A percentile compares a stretch with the other conserved stretches of the same genome.
Conservation (phyloP, 2,113 vertebrate species). For the Zosterops hypoxanthus region DNA sequence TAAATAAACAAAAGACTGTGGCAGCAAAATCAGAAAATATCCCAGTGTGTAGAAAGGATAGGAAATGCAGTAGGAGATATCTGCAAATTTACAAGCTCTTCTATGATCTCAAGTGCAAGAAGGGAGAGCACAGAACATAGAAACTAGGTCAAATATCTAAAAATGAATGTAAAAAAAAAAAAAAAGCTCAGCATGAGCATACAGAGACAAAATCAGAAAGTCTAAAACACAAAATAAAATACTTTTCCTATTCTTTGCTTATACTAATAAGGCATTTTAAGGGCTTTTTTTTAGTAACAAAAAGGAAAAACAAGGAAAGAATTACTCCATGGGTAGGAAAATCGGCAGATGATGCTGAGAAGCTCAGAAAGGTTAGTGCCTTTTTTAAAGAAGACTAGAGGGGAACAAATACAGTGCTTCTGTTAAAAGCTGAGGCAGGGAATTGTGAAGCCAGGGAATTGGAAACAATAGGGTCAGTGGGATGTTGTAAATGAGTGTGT, state of each 20-base stretch:
- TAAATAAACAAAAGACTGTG: not conserved
- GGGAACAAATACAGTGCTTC: not conserved
- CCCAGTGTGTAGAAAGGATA: not conserved
- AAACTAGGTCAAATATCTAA: conserved; percentile 66
- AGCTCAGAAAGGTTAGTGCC: not conserved
- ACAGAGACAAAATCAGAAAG: not conserved
- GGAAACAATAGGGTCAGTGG: not conserved
- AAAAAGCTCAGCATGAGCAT: not conserved
- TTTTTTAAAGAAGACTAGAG: not conserved
- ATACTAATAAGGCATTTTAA: conserved; percentile 16
- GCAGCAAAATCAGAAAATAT: not conserved
- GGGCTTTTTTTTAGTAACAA: not conserved
- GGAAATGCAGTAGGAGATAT: not conserved
- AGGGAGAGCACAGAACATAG: not conserved
- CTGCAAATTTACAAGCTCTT: conserved; percentile 25
- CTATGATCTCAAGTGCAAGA: conserved; percentile 38
- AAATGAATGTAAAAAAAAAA: conserved; percentile 36
- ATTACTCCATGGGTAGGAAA: not conserved
- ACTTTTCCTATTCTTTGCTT: conserved; percentile 15
- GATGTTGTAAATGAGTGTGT: not conserved
- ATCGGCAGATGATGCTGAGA: not conserved
- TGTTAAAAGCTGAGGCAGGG: not conserved
- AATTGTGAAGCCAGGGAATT: not conserved
- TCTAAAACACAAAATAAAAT: conserved; percentile 31
- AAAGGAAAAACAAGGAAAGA: not conserved